Base-by-base conservation (phyloP, 2,797 vertebrate genomes). In the Rhadinocentrus ornatus region DNA sequence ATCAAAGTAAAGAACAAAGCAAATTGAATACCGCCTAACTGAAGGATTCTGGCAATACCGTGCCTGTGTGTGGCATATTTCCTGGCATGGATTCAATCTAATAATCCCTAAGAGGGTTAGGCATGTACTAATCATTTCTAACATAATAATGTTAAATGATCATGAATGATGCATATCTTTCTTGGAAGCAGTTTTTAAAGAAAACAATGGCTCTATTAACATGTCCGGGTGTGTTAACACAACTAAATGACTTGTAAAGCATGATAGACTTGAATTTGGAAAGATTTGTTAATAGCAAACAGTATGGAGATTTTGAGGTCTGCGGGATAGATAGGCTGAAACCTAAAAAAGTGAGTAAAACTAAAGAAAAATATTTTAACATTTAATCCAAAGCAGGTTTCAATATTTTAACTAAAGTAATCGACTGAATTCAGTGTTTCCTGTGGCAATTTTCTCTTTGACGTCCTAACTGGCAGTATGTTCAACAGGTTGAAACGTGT, bases 51-150 rank as follows among this genome's bases (percentile, higher is more conserved):
- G 78, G 71, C 68, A 69, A 66, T 53, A 82, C 20, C 35, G 60
- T 74, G 78, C n/a, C 67, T 22, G 50, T 78, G 83, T 89, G 89
- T 83, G 84, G 85, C 78, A 78, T 71, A 83, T 83, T 88, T 82
- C n/a, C 81, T 84, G 73, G 83, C 84, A 61, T 62, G 22, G 56
- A 78, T 82, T 92, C 78, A 89, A 83, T 75, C 72, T 75, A 86
- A 79, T 90, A 88, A 89, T 91, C 84, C 64, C 31, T 85, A 84
- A 89, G 84, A 90, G 82, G 84, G 78, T 86, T 82, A 78, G 77
- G 77, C 81, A 82, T 86, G 83, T 89, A 88, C 77, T 87, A 89
- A 90, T 90, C 87, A 89, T 88, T 81, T 81, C 72, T 73, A 87
- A 83, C 80, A 85, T 56, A 86, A 88, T 88, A 78, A 86, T 69